A percentile compares a stretch with the other conserved stretches of the same genome.
These are phyloP conservation scores for Stratiolaelaps scimitus DNA, from an alignment of 1,140 invertebrate species.

Conservation along the genomic window DNA sequence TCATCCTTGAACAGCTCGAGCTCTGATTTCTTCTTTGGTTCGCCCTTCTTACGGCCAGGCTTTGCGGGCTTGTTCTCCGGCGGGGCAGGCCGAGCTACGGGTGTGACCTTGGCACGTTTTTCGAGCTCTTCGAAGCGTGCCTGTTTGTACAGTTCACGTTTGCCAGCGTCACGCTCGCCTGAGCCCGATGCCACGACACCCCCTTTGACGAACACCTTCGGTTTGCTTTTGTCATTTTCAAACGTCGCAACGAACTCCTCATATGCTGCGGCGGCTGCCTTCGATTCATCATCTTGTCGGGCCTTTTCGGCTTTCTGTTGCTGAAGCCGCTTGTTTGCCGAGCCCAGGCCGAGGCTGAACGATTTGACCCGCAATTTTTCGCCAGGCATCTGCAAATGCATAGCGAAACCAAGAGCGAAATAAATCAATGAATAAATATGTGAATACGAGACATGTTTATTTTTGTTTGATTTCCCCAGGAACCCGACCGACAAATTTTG, in stretches of 20 bases:
- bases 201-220: constrained; percentile 90
- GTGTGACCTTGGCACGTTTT: constrained; percentile 43
- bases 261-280: constrained; percentile 56
- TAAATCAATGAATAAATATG: no score
- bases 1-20: constrained; percentile 94
- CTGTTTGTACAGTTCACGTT: constrained; percentile 73
- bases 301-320: constrained; percentile 33
- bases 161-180: constrained; percentile 70
- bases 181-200: constrained; percentile 88
- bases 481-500: no score
- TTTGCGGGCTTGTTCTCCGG: constrained; percentile 35
- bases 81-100: constrained; percentile 34
- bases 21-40: constrained; percentile 90
- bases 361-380: constrained; percentile 1
- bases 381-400: constrained; percentile 6
- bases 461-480: no score
- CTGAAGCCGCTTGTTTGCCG: constrained; percentile 12
- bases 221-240: constrained; percentile 62
- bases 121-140: constrained; percentile 55
- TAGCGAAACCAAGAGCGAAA: no score
- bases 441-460: no score
- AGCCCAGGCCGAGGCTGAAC: constrained; percentile 20
- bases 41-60: constrained; percentile 51
- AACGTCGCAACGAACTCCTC: constrained; percentile 95
- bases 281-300: constrained; percentile 35